Evolutionary conservation across 2,797 vertebrate genomes (phyloP).

Genomic region (Anas flavirostris): DNA sequence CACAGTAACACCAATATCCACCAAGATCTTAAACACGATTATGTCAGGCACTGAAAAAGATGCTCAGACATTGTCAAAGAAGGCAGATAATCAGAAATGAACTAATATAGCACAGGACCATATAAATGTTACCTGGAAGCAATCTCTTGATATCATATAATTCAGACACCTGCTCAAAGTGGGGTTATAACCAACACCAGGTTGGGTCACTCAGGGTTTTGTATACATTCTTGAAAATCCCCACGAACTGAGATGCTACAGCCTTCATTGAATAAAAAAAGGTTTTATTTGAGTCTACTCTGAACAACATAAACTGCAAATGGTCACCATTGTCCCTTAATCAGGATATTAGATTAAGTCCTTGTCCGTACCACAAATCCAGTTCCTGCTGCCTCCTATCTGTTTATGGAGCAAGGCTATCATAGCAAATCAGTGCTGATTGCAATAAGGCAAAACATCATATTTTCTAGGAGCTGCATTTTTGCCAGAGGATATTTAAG

Average conservation of each 20-base stretch:
- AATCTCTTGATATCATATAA: not conserved
- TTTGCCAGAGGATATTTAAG: not conserved
- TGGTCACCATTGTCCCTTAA: not conserved
- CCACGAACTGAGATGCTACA: not conserved
- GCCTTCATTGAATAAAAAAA: not conserved
- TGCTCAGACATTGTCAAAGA: not conserved
- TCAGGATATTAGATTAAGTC: not conserved
- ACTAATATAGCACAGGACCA: not conserved
- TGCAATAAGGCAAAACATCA: not conserved
- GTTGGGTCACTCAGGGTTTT: not conserved
- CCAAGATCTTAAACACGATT: not conserved
- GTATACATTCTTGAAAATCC: not conserved
- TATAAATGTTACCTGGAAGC: not conserved
- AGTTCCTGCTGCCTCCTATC: not conserved
- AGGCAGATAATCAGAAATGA: not conserved
- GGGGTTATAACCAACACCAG: not conserved
- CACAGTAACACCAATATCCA: not conserved
- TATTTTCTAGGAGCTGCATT: not conserved
- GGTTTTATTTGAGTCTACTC: not conserved
- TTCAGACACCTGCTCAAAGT: not conserved
- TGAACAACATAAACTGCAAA: not conserved
- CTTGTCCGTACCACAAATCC: not conserved
- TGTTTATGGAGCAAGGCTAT: not conserved
- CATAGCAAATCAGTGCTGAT: not conserved
- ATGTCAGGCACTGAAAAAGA: not conserved